phyloP scores from a whole-genome alignment of 2,797 vertebrate genomes.

The Gobio occitaniae region DNA sequence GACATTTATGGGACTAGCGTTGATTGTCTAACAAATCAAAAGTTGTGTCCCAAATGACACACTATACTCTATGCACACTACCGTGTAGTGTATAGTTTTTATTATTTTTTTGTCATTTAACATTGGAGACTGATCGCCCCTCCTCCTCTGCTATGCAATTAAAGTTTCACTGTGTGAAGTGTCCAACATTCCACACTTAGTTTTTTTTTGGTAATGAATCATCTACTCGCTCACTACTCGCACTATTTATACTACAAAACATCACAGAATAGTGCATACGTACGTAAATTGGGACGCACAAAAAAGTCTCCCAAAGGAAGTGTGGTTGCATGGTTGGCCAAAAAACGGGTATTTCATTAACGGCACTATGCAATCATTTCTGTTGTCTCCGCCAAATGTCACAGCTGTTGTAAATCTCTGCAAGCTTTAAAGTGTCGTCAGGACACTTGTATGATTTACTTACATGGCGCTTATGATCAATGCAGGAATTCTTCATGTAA shows the following conservation, averaged over 20 bases:
- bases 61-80: not conserved
- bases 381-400: not conserved
- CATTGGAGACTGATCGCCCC: not conserved
- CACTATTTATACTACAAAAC: not conserved
- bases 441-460: constrained; percentile 1
- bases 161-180: not conserved
- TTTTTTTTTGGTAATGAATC: no score
- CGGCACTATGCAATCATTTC: not conserved
- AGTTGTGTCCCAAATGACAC: no score
- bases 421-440: not conserved
- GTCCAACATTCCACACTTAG: not conserved
- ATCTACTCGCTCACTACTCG: not conserved
- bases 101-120: not conserved
- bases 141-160: no score
- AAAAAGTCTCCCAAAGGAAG: not conserved
- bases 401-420: constrained; percentile 4
- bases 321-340: not conserved
- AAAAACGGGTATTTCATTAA: not conserved
- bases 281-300: not conserved
- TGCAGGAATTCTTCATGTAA: not conserved
- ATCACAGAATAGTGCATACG: not conserved
- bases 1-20: not conserved
- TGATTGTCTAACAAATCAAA: not conserved
- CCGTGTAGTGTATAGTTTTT: not conserved
- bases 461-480: not conserved